phyloP scores from a whole-genome alignment of 2,113 vertebrate genomes.

The Eudyptes chrysolophus region DNA sequence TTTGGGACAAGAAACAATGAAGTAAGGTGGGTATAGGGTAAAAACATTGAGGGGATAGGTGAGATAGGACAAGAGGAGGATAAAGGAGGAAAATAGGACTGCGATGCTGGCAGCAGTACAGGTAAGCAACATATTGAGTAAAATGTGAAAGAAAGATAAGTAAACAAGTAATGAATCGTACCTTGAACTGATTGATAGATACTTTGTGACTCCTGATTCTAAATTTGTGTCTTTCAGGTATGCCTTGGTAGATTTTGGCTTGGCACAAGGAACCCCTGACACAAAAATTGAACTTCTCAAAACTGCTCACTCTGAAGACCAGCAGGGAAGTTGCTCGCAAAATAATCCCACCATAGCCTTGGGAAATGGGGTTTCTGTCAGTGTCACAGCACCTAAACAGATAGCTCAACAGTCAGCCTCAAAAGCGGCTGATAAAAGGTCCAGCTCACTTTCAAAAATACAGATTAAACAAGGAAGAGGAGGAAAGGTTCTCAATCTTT shows the following conservation, averaged over 20 bases:
- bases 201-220: neutral
- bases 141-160: neutral
- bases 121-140: neutral
- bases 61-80: neutral
- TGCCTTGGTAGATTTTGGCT: slow-evolving; percentile 95
- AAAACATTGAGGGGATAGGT: neutral
- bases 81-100: neutral
- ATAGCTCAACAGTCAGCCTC: slow-evolving; percentile 63
- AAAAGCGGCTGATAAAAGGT: slow-evolving; percentile 79
- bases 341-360: slow-evolving; percentile 67
- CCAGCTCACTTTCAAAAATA: slow-evolving; percentile 68
- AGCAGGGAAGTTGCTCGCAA: slow-evolving; percentile 80
- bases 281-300: slow-evolving; percentile 92
- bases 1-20: neutral
- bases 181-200: neutral
- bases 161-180: neutral
- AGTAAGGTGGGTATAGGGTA: neutral
- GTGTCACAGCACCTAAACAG: slow-evolving; percentile 54
- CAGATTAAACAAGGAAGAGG: slow-evolving; percentile 86
- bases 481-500: slow-evolving; percentile 77
- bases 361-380: slow-evolving; percentile 67
- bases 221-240: slow-evolving; percentile 79
- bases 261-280: slow-evolving; percentile 93
- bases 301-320: slow-evolving; percentile 81
- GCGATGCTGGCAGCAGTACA: neutral